Percentiles rank a stretch among this genome's conserved stretches.
phyloP scores from a whole-genome alignment of 2,888 invertebrate genomes.

The Blastobasis adustella region DNA sequence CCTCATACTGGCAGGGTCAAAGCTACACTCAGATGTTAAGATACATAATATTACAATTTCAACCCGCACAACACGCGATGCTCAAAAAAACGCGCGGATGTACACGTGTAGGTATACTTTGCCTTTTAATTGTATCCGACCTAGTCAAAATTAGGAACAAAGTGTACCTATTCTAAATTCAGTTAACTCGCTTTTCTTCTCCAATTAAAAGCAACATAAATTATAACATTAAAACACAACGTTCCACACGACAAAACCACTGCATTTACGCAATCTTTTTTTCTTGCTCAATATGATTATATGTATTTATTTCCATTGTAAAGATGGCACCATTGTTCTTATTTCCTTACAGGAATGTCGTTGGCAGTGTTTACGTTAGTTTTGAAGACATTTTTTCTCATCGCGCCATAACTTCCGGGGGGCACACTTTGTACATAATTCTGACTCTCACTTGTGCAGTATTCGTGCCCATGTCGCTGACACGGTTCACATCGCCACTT shows the following conservation, averaged over 20 bases:
- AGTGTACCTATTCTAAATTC: conserved; percentile 26
- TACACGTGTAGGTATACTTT: too few species aligned
- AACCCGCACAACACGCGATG: too few species aligned
- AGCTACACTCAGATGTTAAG: too few species aligned
- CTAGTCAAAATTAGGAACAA: conserved; percentile 47
- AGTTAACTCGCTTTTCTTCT: too few species aligned
- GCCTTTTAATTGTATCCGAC: too few species aligned
- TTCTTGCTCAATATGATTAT: conserved; percentile 8
- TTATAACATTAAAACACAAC: too few species aligned
- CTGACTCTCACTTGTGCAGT: conserved; percentile 22
- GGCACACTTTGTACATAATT: conserved; percentile 55
- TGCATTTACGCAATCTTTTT: conserved; percentile 8
- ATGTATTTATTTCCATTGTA: conserved; percentile 23
- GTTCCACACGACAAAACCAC: conserved; percentile 1
- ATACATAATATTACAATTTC: too few species aligned
- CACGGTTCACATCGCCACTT: conserved; percentile 14
- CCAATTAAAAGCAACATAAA: too few species aligned
- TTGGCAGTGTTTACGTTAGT: conserved; percentile 47
- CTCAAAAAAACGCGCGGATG: too few species aligned
- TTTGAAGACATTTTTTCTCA: conserved; percentile 15
- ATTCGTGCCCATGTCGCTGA: conserved; percentile 22
- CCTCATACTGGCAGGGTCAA: too few species aligned
- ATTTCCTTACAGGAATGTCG: conserved; percentile 48
- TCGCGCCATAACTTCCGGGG: conserved; percentile 15
- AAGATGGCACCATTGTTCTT: conserved; percentile 42